Evolutionary conservation across 2,888 invertebrate genomes (phyloP), one percentile per base, ranked within the genome.

Genomic region (Unio pictorum): DNA sequence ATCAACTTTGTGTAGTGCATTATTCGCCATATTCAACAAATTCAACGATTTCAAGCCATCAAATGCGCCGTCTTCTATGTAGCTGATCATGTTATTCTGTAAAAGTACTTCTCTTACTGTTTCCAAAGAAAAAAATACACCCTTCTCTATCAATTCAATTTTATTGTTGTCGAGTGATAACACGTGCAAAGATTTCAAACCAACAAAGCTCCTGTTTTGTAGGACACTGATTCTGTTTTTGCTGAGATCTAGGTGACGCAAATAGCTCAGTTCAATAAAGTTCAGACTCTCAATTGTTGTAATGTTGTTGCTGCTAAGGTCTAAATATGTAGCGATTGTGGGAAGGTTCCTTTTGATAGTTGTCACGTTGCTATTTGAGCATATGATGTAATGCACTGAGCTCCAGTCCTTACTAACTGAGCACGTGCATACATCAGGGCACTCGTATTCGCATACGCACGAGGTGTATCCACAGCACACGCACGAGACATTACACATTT

Each of bases 401-500:
- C 64, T 64, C 56, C 63, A 72, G 55, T 78, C 79, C 11, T 71
- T 64, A n/a, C 76, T 76, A 2, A 68, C 68, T 58, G 63, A 81
- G 62, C 84, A 86, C 4, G 71, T 69, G 64, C 85, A 86, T 55
- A 69, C 61, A 8, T 64, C 34, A 0, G 85, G 85, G 56, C 85
- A 84, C 23, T 66, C 71, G 67, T 79, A 82, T 66, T 81, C 82
- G 60, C 85, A 86, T 62, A 80, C 71, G 63, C 85, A 86, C 0
- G 76, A 71, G 17, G 64, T 70, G 64, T 78, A 84, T 18, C 78
- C 81, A 68, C 84, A 86, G 66, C 85, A 86, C 55, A 67, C 64
- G 65, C 85, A 85, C 2, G 67, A 56, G 7, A 71, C 61, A 3
- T 72, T 75, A 67, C 85, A 85, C 56, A 81, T 72, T 20, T 68